These are phyloP conservation scores for Romanogobio albipinnatus DNA, from an alignment of 2,113 vertebrate species.

Conservation along the genomic window DNA sequence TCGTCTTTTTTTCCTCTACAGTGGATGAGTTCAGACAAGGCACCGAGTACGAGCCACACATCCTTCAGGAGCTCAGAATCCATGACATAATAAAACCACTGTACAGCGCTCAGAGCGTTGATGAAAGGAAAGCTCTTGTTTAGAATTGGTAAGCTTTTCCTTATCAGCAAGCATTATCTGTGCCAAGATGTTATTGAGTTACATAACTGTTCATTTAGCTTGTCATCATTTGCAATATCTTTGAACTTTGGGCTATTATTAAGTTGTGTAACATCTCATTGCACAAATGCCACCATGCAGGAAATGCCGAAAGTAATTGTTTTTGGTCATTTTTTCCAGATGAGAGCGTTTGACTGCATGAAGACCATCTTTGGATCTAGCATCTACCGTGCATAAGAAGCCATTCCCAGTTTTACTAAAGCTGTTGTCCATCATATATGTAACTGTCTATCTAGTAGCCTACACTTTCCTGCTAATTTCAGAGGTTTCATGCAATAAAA, in stretches of 20 bases:
- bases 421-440: neutral
- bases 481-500: neutral
- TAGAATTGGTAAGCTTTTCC: slow-evolving; percentile 60
- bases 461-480: neutral
- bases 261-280: neutral
- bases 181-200: neutral
- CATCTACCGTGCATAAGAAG: no score
- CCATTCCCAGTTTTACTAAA: neutral
- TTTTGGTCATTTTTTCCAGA: slow-evolving; percentile 53
- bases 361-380: slow-evolving; percentile 6
- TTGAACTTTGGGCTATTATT: slow-evolving; percentile 9
- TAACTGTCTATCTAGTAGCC: neutral
- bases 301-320: neutral
- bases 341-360: slow-evolving; percentile 58
- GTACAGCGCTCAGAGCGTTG: neutral
- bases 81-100: neutral
- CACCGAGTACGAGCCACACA: neutral
- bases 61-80: slow-evolving; percentile 33
- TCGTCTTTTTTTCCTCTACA: neutral
- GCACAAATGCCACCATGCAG: neutral
- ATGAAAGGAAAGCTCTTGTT: slow-evolving; percentile 61
- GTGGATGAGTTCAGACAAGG: slow-evolving; percentile 16
- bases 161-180: neutral
- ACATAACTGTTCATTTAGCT: neutral
- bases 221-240: neutral